phyloP scores from a whole-genome alignment of 2,797 vertebrate species.

The Squalus acanthias region DNA sequence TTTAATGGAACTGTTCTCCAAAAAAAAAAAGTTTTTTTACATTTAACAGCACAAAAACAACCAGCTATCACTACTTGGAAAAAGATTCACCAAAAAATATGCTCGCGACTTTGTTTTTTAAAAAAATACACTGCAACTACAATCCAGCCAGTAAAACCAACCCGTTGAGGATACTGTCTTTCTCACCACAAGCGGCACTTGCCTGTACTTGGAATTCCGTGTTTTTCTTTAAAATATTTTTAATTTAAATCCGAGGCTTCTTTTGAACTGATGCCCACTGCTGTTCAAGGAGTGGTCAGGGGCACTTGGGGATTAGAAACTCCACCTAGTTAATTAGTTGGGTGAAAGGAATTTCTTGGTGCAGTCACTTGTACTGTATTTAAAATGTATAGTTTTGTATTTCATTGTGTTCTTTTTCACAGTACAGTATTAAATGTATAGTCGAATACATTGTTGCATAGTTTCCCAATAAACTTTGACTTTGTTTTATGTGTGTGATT shows the following conservation, averaged over 20 bases:
- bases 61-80: background rate
- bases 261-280: background rate
- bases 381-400: conserved; percentile 34
- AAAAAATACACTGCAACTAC: background rate
- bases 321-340: background rate
- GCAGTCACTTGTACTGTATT: conserved; percentile 6
- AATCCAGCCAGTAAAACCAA: background rate
- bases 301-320: background rate
- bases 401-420: conserved; percentile 26
- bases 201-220: background rate
- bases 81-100: background rate
- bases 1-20: background rate
- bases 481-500: background rate
- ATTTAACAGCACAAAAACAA: background rate
- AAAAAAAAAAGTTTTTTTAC: background rate
- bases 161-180: too few relatives aligned
- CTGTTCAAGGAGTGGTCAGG: background rate
- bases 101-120: background rate
- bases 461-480: conserved; percentile 36
- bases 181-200: background rate
- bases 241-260: background rate
- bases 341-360: conserved; percentile 12
- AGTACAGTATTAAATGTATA: conserved; percentile 36
- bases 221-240: background rate
- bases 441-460: background rate